These are phyloP conservation scores for Microtus montanus DNA, from an alignment of 2,113 vertebrate genomes.

Conservation along the genomic window DNA sequence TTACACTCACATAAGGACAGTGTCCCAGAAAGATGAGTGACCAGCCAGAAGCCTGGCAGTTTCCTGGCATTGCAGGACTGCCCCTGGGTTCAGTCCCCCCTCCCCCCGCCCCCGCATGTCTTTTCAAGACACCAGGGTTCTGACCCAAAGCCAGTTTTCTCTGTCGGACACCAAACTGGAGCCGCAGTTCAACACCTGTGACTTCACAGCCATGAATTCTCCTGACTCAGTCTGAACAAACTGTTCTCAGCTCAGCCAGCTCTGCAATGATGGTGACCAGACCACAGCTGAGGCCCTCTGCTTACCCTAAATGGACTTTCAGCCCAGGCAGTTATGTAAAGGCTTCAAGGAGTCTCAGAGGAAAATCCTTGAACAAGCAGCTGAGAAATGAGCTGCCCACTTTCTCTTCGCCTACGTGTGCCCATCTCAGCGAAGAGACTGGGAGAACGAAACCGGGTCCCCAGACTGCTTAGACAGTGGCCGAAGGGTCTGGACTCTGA, in stretches of 20 bases:
- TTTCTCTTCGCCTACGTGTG: background rate
- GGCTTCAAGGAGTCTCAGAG: slow-evolving; percentile 31
- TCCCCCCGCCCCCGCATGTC: background rate
- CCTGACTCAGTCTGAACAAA: background rate
- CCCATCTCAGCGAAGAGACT: background rate
- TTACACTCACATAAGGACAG: background rate
- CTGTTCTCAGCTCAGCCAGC: background rate
- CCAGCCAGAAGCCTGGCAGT: background rate
- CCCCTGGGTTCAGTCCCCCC: background rate
- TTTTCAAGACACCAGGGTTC: background rate
- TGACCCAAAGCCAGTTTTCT: slow-evolving; percentile 6
- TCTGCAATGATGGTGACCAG: background rate
- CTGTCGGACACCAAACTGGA: background rate
- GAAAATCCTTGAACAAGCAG: slow-evolving; percentile 8
- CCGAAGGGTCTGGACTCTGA: background rate
- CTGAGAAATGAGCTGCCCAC: background rate
- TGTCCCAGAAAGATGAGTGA: background rate
- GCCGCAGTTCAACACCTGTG: background rate
- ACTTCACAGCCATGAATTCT: background rate
- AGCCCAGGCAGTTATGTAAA: background rate
- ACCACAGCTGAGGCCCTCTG: background rate
- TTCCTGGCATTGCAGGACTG: background rate
- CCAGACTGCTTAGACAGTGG: background rate
- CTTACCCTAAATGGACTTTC: slow-evolving; percentile 38
- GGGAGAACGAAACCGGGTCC: accelerated